A percentile compares a stretch with the other conserved stretches of the same genome.
Conservation (phyloP, 2,888 invertebrate genomes). For the Chironomus tentans region DNA sequence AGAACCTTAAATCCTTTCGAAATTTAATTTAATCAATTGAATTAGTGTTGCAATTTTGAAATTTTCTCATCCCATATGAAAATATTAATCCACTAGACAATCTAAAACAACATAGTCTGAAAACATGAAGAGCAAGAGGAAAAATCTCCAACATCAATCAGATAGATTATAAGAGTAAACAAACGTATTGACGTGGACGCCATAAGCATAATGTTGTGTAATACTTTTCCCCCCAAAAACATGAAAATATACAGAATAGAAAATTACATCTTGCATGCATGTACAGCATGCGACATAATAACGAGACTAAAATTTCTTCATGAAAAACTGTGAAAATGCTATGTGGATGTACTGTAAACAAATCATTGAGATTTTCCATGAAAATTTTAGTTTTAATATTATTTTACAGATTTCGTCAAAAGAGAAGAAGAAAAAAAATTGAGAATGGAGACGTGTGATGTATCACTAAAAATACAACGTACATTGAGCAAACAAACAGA, state of each 20-base stretch:
- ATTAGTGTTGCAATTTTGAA: neutral
- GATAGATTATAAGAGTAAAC: constrained; percentile 6
- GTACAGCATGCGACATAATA: constrained; percentile 13
- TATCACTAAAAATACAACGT: neutral
- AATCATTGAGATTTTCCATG: constrained; percentile 16
- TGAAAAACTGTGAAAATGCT: constrained; percentile 15
- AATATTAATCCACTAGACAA: too few relatives aligned
- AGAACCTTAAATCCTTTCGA: neutral
- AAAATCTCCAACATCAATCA: too few relatives aligned
- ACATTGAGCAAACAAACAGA: neutral
- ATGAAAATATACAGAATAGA: constrained; percentile 9
- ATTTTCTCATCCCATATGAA: too few relatives aligned
- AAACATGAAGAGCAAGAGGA: too few relatives aligned
- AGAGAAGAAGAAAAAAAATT: neutral
- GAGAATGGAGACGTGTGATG: neutral
- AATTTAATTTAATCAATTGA: neutral
- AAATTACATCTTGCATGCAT: neutral
- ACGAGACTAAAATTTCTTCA: neutral
- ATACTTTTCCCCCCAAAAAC: neutral
- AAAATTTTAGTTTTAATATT: neutral
- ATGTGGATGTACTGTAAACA: constrained; percentile 15
- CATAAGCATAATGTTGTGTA: constrained; percentile 16
- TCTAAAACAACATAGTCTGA: too few relatives aligned
- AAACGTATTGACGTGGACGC: constrained; percentile 24
- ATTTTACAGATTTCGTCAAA: constrained; percentile 20